Base-by-base conservation (phyloP, 2,888 invertebrate species). In the Rhodophaea formosa region DNA sequence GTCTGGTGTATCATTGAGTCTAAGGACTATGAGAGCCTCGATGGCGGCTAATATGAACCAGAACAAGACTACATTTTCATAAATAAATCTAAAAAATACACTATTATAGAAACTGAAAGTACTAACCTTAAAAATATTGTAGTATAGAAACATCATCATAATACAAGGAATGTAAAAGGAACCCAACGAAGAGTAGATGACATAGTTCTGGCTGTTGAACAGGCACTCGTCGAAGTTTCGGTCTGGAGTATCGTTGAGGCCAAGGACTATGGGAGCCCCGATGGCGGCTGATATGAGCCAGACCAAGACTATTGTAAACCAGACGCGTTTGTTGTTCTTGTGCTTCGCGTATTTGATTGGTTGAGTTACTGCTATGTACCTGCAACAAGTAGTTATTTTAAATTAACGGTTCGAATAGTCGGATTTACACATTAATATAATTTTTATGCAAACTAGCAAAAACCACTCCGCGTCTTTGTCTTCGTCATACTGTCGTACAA, bases 341-440 rank as follows among this genome's bases (percentile, higher is more conserved):
- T 99, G 98, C 82, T 98, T 98, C 60, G 99, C 98, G 92, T 99
- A 99, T 88, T 99, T 98, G 84, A 99, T 99, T 76, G 99, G 99
- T 84, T 97, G 97, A 51, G 99, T 99, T 70, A 99, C 99, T 65
- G 99, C 99, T 76, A 99, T 98, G 88, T 98, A 99, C 93, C 99
- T 99, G 94, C 6, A n/a, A 45, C 60, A 44, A 49, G 57, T 60
- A 56, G 12, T 39, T 23, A 5, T 3, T 23, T 2, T 23, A 5
- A 23, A 23, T 23, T 23, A 3, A 3, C 23, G 2, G 23, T 5
- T 3, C 23, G 23, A n/a, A n/a, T n/a, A n/a, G n/a, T n/a, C n/a
- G n/a, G n/a, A n/a, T n/a, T n/a, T n/a, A n/a, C n/a, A n/a, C n/a
- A n/a, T n/a, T n/a, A n/a, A n/a, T n/a, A n/a, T n/a, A n/a, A n/a